Evolutionary conservation across 2,113 vertebrate genomes (phyloP).

Genomic region (Erinaceus europaeus): DNA sequence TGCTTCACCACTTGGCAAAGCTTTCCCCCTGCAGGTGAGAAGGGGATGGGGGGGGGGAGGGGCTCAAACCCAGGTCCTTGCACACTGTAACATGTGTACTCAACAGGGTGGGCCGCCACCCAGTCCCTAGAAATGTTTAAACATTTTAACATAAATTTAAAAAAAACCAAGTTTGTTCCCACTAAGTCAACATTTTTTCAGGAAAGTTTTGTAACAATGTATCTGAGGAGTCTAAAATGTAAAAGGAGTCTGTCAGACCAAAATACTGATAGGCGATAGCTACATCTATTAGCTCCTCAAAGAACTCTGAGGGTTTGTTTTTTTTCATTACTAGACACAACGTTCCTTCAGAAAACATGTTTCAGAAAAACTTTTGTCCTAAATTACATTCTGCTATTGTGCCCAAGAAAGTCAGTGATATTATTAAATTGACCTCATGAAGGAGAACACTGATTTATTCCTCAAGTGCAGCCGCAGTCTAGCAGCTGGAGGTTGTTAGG

Average conservation of each 20-base stretch:
- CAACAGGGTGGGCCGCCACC: no score
- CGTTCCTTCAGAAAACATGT: background rate
- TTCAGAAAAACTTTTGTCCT: background rate
- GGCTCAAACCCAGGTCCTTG: no score
- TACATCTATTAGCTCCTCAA: background rate
- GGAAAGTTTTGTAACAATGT: background rate
- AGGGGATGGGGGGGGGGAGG: no score
- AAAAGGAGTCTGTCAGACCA: background rate
- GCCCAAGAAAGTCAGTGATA: background rate
- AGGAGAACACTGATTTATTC: background rate
- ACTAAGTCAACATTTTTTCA: background rate
- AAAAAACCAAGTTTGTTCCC: no score
- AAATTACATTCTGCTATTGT: background rate
- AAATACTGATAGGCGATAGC: background rate
- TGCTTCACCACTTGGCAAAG: no score
- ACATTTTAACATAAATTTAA: no score
- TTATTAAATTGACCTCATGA: background rate
- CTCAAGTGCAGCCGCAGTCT: background rate
- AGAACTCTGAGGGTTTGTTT: background rate
- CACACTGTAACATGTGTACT: no score
- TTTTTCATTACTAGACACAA: background rate
- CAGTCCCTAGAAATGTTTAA: no score
- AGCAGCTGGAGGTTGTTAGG: constrained; percentile 18
- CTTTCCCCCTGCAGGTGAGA: no score
- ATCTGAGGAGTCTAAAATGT: background rate